These are phyloP conservation scores for Zoanthus solanderi DNA, from an alignment of 92 coral and sea anemone genomes.

Conservation along the genomic window DNA sequence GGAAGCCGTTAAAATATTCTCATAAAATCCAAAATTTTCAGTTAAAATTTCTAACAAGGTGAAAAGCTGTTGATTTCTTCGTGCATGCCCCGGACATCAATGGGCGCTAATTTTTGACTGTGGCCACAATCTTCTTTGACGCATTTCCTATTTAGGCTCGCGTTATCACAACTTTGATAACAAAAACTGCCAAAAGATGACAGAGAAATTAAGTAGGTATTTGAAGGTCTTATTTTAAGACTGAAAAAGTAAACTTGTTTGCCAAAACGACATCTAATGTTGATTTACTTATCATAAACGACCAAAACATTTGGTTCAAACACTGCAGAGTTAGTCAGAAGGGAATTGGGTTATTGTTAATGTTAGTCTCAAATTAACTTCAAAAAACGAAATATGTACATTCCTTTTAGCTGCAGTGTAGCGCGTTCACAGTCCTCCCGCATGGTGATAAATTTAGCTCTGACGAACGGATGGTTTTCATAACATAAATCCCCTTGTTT, in stretches of 20 bases:
- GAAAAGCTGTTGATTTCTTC: conserved; percentile 27
- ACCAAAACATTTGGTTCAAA: conserved; percentile 5
- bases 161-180: conserved; percentile 6
- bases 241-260: conserved; percentile 13
- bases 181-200: conserved; percentile 28
- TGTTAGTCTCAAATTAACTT: background rate
- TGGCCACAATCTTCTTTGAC: conserved; percentile 35
- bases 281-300: conserved; percentile 1
- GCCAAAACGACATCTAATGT: conserved; percentile 22
- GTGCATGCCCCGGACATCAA: background rate
- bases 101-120: background rate
- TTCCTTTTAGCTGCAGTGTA: conserved; percentile 11
- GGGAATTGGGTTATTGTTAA: background rate
- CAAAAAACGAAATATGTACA: conserved; percentile 36
- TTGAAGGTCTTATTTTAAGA: conserved; percentile 21
- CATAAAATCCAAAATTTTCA: too few species aligned
- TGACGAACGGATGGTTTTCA: conserved; percentile 47
- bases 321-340: background rate
- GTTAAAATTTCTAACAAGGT: background rate
- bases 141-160: conserved; percentile 30
- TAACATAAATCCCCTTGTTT: conserved; percentile 33
- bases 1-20: too few species aligned
- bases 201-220: conserved; percentile 35
- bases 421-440: background rate
- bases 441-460: conserved; percentile 14